Evolutionary conservation across 2,113 vertebrate genomes (phyloP).

Genomic region (Oryzias curvinotus): DNA sequence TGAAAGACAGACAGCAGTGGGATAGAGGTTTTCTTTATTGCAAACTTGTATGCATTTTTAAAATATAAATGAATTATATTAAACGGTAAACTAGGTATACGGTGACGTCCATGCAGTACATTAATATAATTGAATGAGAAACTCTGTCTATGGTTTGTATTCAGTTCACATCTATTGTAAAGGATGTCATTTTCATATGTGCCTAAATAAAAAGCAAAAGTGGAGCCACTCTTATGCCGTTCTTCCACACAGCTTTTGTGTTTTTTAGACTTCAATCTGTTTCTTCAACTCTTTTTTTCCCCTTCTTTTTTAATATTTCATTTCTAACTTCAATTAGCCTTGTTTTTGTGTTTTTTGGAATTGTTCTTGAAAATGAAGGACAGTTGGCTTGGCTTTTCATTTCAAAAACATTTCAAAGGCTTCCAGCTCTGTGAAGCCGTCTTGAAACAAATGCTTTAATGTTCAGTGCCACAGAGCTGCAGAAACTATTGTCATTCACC

Average conservation of each 20-base stretch:
- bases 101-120: neutral
- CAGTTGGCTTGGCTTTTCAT: neutral
- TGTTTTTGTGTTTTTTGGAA: neutral
- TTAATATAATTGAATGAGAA: neutral
- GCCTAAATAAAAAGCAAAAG: neutral
- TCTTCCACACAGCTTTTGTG: neutral
- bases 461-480: neutral
- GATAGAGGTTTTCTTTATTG: no score
- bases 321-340: neutral
- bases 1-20: no score
- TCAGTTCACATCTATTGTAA: neutral
- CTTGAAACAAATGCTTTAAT: neutral
- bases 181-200: neutral
- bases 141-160: neutral
- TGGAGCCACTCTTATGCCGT: neutral
- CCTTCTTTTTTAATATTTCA: neutral
- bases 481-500: neutral
- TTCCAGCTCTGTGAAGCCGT: neutral
- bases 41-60: no score
- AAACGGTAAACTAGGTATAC: no score
- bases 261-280: neutral
- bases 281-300: neutral
- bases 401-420: neutral
- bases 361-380: neutral
- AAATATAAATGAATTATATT: no score